Evolutionary conservation across 1,140 invertebrate species (phyloP).

Genomic region (Portunus trituberculatus): DNA sequence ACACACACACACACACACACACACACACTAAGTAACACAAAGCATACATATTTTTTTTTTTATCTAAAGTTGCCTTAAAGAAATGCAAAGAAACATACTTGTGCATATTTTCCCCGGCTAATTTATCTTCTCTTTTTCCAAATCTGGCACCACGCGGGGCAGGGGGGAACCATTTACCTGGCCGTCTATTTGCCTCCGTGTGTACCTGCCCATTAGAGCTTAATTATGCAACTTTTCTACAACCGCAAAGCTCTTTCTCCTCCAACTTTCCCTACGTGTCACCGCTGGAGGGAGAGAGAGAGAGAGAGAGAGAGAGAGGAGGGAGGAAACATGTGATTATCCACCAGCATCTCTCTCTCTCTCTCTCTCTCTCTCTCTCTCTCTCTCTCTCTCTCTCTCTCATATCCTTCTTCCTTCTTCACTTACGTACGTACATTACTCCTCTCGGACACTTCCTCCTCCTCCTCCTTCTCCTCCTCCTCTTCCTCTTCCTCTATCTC

Average conservation of each 20-base stretch:
- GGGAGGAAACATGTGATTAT: conserved; percentile 1
- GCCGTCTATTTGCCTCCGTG: background rate
- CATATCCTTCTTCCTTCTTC: background rate
- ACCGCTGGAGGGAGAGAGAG: background rate
- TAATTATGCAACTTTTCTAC: conserved; percentile 1
- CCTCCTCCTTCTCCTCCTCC: background rate
- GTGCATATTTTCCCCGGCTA: background rate
- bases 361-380: conserved; percentile 15
- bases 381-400: background rate
- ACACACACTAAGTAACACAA: background rate
- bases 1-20: background rate
- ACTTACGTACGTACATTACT: background rate
- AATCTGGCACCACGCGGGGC: background rate
- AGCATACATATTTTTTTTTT: too few species aligned
- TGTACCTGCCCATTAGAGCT: background rate
- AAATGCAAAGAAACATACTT: background rate
- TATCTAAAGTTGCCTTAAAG: background rate
- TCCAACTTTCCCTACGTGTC: background rate
- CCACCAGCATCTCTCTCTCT: conserved; percentile 4
- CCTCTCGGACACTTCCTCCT: background rate
- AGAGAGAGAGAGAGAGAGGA: background rate
- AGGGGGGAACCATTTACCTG: background rate
- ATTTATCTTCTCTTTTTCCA: background rate
- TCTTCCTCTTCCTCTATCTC: background rate
- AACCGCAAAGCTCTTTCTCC: conserved; percentile 8